A percentile compares a stretch with the other conserved stretches of the same genome.
phyloP scores from a whole-genome alignment of 2,113 vertebrate genomes.

The Pelecanoides urinatrix region DNA sequence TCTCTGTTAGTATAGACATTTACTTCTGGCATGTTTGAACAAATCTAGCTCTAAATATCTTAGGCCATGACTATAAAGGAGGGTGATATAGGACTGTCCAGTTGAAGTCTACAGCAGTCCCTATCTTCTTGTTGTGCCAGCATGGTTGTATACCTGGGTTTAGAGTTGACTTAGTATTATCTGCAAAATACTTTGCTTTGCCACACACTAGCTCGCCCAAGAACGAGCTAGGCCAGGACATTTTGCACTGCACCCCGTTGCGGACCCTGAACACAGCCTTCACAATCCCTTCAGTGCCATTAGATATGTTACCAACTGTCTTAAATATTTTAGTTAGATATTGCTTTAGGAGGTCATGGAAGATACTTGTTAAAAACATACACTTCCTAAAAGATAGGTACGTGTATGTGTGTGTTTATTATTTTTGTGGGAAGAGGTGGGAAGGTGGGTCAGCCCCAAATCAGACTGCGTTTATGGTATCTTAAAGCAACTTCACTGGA shows the following conservation, averaged over 20 bases:
- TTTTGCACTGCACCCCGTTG: rapidly evolving
- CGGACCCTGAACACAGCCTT: rapidly evolving
- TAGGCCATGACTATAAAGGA: not conserved
- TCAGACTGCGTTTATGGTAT: not conserved
- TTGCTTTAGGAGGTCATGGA: not conserved
- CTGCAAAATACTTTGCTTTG: not conserved
- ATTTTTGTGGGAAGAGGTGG: not conserved
- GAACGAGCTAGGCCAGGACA: rapidly evolving
- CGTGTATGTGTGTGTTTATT: not conserved
- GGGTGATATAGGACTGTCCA: not conserved
- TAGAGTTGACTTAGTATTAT: not conserved
- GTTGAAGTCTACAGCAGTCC: not conserved
- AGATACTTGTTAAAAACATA: not conserved
- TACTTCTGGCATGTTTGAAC: not conserved
- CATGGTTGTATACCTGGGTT: not conserved
- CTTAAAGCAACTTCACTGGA: not conserved
- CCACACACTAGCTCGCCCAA: rapidly evolving
- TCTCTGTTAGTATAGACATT: not conserved
- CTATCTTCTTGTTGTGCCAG: not conserved
- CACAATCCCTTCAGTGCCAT: rapidly evolving
- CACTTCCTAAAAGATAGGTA: not conserved
- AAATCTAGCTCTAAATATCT: not conserved
- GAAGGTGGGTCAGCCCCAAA: not conserved
- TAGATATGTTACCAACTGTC: not conserved
- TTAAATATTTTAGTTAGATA: not conserved